A percentile compares a stretch with the other conserved stretches of the same genome.
phyloP scores from a whole-genome alignment of 2,888 invertebrate species.

The Sinelater perroti region DNA sequence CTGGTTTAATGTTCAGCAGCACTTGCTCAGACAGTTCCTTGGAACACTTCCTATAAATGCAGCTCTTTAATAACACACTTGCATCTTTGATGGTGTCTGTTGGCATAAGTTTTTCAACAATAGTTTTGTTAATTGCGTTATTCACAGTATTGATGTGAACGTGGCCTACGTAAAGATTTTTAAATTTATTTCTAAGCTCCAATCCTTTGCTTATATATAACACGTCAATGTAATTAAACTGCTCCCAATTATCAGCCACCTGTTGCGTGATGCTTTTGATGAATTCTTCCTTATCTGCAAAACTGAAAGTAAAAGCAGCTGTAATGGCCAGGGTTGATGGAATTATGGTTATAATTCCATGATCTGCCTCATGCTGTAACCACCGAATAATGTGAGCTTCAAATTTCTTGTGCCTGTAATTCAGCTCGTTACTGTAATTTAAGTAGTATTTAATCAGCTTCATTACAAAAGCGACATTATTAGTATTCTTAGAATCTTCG shows the following conservation, averaged over 20 bases:
- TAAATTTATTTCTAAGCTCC: too few relatives aligned
- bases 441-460: slow-evolving; percentile 64
- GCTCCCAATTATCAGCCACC: slow-evolving; percentile 57
- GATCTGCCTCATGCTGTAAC: slow-evolving; percentile 56
- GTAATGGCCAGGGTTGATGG: slow-evolving; percentile 59
- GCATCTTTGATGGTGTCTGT: slow-evolving; percentile 29
- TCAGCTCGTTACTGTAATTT: slow-evolving; percentile 64
- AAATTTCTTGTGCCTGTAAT: slow-evolving; percentile 62
- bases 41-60: slow-evolving; percentile 51
- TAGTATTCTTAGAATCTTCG: slow-evolving; percentile 46
- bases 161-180: slow-evolving; percentile 35
- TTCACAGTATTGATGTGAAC: slow-evolving; percentile 28
- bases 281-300: slow-evolving; percentile 54
- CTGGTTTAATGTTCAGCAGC: slow-evolving; percentile 54
- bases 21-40: slow-evolving; percentile 55
- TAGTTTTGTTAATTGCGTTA: slow-evolving; percentile 52
- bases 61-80: slow-evolving; percentile 48
- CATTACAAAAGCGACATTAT: slow-evolving; percentile 52
- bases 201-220: slow-evolving; percentile 61
- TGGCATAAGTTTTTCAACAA: slow-evolving; percentile 51
- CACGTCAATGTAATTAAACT: slow-evolving; percentile 59
- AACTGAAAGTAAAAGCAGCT: slow-evolving; percentile 61
- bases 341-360: slow-evolving; percentile 54
- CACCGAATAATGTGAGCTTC: slow-evolving; percentile 60
- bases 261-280: slow-evolving; percentile 57